Conservation (phyloP, 1,140 invertebrate genomes). For the Eumaeus atala region DNA sequence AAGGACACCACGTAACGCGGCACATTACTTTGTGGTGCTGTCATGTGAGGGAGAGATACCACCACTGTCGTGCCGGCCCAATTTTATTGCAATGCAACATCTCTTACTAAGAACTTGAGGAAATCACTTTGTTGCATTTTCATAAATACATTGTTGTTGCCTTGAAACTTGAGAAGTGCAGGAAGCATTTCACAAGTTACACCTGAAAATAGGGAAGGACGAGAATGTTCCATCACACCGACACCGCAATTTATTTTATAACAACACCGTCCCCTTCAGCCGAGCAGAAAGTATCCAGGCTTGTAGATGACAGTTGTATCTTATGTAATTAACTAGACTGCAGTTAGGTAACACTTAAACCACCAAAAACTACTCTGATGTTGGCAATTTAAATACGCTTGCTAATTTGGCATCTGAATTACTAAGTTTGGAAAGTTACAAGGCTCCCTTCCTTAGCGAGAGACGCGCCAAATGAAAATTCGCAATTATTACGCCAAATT, state of each 20-base stretch:
- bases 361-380: background rate
- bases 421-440: conserved; percentile 24
- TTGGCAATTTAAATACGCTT: conserved; percentile 8
- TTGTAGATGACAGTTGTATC: background rate
- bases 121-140: no score
- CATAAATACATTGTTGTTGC: no score
- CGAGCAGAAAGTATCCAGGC: conserved; percentile 20
- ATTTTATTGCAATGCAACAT: no score
- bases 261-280: conserved; percentile 17
- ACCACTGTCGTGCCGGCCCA: no score
- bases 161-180: no score
- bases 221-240: conserved; percentile 29
- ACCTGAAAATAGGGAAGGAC: conserved; percentile 28
- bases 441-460: conserved; percentile 23
- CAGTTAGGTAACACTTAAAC: conserved; percentile 14
- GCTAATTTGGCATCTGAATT: conserved; percentile 32
- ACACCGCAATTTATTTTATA: conserved; percentile 27
- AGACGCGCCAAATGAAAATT: conserved; percentile 24
- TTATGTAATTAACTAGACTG: background rate
- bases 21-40: no score
- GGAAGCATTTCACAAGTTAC: no score
- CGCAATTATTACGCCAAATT: conserved; percentile 31
- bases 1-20: no score
- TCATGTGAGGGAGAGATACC: no score
- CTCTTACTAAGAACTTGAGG: no score